phyloP scores from a whole-genome alignment of 2,113 vertebrate species.

The Pteronura brasiliensis region DNA sequence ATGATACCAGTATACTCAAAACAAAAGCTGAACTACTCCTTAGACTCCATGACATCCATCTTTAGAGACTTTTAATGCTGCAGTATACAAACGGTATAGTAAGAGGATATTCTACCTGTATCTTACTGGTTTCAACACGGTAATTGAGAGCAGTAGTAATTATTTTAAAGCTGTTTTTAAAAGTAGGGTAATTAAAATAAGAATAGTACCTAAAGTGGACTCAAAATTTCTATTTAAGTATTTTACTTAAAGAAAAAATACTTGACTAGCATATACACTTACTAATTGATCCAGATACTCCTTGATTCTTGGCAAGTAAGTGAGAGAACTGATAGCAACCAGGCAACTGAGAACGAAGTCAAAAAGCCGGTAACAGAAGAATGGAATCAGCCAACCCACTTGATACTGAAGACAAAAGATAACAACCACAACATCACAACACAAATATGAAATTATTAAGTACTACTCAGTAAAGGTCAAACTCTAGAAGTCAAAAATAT shows the following conservation, averaged over 20 bases:
- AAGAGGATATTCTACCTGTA: neutral
- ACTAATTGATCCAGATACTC: slow-evolving; percentile 98
- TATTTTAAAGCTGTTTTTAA: slow-evolving; percentile 23
- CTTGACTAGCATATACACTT: slow-evolving; percentile 72
- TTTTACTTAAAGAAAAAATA: neutral
- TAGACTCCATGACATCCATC: neutral
- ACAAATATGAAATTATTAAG: neutral
- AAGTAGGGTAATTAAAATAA: neutral
- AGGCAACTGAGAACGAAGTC: slow-evolving; percentile 98
- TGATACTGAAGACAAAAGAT: slow-evolving; percentile 86
- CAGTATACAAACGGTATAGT: neutral
- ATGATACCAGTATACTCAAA: neutral
- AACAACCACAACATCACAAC: neutral
- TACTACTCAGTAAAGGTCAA: neutral
- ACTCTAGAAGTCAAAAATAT: neutral
- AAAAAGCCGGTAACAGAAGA: slow-evolving; percentile 99
- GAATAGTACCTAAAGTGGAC: neutral
- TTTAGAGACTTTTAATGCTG: neutral
- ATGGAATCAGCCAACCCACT: slow-evolving; percentile 97
- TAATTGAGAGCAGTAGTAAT: neutral
- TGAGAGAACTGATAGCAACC: slow-evolving; percentile 97
- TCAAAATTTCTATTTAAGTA: slow-evolving; percentile 14
- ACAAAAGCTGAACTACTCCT: neutral
- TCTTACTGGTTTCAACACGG: neutral
- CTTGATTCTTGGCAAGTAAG: slow-evolving; percentile 97